phyloP scores from a whole-genome alignment of 2,113 vertebrate genomes.

The Eurystomus gularis region DNA sequence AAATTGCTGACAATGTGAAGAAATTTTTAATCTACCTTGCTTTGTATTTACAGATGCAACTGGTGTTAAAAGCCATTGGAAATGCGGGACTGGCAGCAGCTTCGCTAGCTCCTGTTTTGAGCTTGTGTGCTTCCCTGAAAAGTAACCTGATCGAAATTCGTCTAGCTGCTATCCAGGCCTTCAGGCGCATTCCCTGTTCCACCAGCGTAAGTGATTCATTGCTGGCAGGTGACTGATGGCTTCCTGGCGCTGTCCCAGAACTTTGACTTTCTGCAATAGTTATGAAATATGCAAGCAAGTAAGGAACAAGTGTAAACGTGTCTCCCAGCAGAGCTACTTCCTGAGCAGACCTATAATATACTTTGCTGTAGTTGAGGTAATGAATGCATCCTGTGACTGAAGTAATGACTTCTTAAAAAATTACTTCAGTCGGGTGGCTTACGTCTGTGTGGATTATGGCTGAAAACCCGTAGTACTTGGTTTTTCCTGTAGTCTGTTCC shows the following conservation, averaged over 20 bases:
- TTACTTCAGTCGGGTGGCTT: not conserved
- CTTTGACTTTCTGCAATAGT: not conserved
- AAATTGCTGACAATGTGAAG: not conserved
- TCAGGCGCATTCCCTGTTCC: slow-evolving; percentile 83
- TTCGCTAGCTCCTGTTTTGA: slow-evolving; percentile 67
- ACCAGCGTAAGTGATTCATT: slow-evolving; percentile 72
- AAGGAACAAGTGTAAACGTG: accelerated
- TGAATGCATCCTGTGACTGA: not conserved
- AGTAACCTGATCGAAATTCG: slow-evolving; percentile 60
- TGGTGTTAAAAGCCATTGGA: slow-evolving; percentile 82
- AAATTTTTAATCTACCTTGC: not conserved
- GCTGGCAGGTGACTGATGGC: not conserved
- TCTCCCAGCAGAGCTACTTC: not conserved
- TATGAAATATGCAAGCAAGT: accelerated
- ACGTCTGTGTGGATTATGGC: not conserved
- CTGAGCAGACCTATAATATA: not conserved
- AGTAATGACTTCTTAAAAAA: not conserved
- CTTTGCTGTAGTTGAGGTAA: not conserved
- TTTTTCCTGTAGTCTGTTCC: not conserved
- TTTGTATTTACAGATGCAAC: slow-evolving; percentile 70
- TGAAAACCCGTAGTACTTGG: not conserved
- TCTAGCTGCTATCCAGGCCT: slow-evolving; percentile 81
- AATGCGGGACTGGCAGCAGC: slow-evolving; percentile 77
- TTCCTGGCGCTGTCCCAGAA: not conserved
- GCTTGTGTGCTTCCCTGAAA: slow-evolving; percentile 60